Evolutionary conservation across 2,888 invertebrate species (phyloP), one percentile per base, ranked within the genome.

Genomic region (Xanthorhoe designata): DNA sequence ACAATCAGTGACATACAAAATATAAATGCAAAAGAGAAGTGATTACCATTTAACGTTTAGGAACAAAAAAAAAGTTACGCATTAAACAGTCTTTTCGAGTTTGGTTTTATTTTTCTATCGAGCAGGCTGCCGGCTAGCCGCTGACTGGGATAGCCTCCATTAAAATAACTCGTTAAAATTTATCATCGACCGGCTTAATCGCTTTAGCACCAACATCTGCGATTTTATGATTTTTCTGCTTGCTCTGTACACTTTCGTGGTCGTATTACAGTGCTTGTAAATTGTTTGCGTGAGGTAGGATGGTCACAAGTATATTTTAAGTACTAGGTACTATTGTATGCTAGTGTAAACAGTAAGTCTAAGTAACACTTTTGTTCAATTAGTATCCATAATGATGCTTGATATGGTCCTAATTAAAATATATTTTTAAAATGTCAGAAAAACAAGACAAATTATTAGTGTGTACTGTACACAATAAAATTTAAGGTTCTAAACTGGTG

Each of bases 91-190:
- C 78, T 90, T 91, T 90, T 84, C 84, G 84, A 84, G 85, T 86
- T 85, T 85, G 88, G 85, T 89, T 91, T 91, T 91, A 90, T 92
- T 91, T 92, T 93, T 90, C 91, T 92, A 91, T 91, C 87, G 86
- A 83, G 81, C 90, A 87, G 89, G 86, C 89, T 88, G 90, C 88
- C 82, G 87, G 87, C 85, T 84, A 85, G 90, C 92, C 92, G 87
- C 91, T 90, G 90, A 91, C 89, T 91, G 89, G 88, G 92, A 93
- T 93, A 90, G 91, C 91, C 88, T 88, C 92, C 92, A 91, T 93
- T 93, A 92, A 93, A 92, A 93, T 93, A 92, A 92, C 92, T 93
- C 92, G 92, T 93, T 93, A 93, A 93, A 93, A 93, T 93, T 92
- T 93, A 93, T 93, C 92, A 92, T 93, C 92, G 91, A 89, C 89